Base-by-base conservation (phyloP, 2,797 vertebrate genomes). In the Holocentrus rufus region DNA sequence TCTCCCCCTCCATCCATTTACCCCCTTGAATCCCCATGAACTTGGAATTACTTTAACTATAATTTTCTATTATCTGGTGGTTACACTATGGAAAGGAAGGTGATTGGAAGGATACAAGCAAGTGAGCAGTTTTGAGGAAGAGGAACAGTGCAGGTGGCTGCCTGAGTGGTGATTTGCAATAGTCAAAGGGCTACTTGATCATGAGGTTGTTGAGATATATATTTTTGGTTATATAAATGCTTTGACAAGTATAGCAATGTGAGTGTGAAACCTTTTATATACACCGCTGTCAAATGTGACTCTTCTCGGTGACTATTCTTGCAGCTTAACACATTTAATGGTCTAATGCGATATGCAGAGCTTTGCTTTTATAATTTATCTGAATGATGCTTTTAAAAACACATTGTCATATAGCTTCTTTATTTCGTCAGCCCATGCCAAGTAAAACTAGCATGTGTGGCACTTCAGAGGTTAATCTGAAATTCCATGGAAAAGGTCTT, bases 241-340 rank as follows among this genome's bases (percentile, higher is more conserved):
- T 72, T 72, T 72, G 86, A 81, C 59, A 72, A 78, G 65, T 75
- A 76, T 27, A 81, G 64, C 58, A 69, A 68, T 20, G 68, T 61
- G 60, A 80, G 73, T 64, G 74, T 78, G 68, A 79, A 74, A 84
- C 23, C 18, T 85, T 87, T 87, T 85, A 78, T 80, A 74, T 69
- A 80, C 67, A 79, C 50, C 27, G 46, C 67, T 62, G 54, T 80
- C 83, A 42, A 65, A 85, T 73, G 58, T 76, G 69, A 82, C 82
- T 65, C 77, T 39, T 82, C 49, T 74, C 56, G 73, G 64, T 74
- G 25, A 61, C 55, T 72, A 44, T 55, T 76, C 47, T 71, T 77
- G 69, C 72, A 68, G 64, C 62, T 44, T 84, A 74, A 83, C 79
- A 74, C 18, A 36, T 60, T 49, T 66, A 60, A 74, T 80, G 72